Evolutionary conservation across 2,888 invertebrate species (phyloP).

Genomic region (Drosophila longiperda): DNA sequence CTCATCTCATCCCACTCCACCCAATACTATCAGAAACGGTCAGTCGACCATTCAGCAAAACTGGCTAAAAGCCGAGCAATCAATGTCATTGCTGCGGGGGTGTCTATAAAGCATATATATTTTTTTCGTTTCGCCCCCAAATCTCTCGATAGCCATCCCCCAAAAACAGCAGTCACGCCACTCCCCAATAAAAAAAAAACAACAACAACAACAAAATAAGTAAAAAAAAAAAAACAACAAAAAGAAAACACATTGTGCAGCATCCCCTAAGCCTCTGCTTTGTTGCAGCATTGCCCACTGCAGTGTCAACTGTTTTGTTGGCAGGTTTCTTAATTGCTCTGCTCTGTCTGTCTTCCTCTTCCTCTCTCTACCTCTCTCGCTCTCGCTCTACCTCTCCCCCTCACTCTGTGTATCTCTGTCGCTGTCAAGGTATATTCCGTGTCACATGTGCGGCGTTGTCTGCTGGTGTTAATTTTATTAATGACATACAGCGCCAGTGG

Average conservation of each 20-base stretch:
- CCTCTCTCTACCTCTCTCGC: too few relatives aligned
- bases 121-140: constrained; percentile 38
- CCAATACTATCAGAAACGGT: background rate
- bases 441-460: constrained; percentile 58
- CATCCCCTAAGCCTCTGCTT: constrained; percentile 7
- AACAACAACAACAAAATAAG: background rate
- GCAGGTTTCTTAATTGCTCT: constrained; percentile 85
- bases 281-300: constrained; percentile 8
- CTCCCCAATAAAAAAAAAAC: constrained; percentile 3
- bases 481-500: constrained; percentile 80
- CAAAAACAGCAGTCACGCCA: constrained; percentile 25
- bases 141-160: constrained; percentile 24
- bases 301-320: constrained; percentile 80
- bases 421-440: constrained; percentile 22
- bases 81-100: constrained; percentile 66
- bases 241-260: constrained; percentile 1
- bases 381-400: background rate
- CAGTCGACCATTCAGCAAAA: constrained; percentile 28
- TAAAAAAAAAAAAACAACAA: background rate
- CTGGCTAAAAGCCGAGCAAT: constrained; percentile 66
- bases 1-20: background rate
- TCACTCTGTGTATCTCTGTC: background rate
- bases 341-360: constrained; percentile 24
- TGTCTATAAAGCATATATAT: constrained; percentile 48
- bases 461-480: constrained; percentile 84